These are phyloP conservation scores for Bombus vancouverensis DNA, from an alignment of 1,140 invertebrate genomes.

Conservation along the genomic window DNA sequence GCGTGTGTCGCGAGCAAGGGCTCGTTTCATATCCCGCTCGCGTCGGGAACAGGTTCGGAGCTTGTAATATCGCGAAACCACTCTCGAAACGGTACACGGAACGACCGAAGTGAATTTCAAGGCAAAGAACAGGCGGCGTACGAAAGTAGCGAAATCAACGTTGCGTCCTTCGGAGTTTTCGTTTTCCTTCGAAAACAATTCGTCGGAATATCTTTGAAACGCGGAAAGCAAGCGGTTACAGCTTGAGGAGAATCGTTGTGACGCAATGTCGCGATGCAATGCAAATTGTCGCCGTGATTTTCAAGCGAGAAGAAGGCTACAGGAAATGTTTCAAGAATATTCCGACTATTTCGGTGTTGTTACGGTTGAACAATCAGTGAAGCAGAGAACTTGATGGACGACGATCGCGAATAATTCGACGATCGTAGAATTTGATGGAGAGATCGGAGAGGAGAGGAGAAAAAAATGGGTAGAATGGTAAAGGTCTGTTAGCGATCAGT, in stretches of 20 bases:
- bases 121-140: background rate
- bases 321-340: too few species aligned
- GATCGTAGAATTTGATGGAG: background rate
- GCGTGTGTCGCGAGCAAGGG: slow-evolving; percentile 6
- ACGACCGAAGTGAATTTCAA: background rate
- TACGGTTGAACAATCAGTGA: background rate
- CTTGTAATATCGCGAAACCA: slow-evolving; percentile 25
- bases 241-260: background rate
- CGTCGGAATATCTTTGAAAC: background rate
- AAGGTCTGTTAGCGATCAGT: background rate
- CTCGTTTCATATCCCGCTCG: background rate
- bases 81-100: background rate
- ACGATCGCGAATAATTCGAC: background rate
- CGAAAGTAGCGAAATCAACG: too few species aligned
- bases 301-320: background rate
- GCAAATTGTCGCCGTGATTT: background rate
- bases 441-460: too few species aligned
- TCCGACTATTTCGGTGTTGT: too few species aligned
- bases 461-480: background rate
- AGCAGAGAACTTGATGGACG: background rate
- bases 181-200: background rate
- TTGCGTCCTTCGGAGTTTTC: background rate
- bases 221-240: background rate
- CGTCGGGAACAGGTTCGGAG: slow-evolving; percentile 36
- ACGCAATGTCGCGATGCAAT: background rate